Evolutionary conservation across 2,113 vertebrate genomes (phyloP).

Genomic region (Salvelinus namaycush): DNA sequence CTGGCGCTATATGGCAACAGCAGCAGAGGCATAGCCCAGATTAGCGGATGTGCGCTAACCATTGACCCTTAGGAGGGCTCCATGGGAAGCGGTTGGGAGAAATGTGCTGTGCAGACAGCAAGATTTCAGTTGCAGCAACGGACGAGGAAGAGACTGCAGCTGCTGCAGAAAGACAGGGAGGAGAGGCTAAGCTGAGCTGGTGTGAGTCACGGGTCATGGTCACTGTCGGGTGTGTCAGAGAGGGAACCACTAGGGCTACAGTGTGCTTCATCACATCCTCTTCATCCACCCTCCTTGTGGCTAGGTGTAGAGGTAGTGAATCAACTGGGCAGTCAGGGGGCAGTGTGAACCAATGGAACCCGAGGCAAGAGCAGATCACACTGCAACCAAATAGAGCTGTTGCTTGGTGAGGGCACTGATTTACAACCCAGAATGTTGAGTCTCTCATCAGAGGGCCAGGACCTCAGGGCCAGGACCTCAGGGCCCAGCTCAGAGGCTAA

Average conservation of each 20-base stretch:
- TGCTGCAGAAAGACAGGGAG: neutral
- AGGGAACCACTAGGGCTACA: no score
- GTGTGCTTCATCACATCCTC: no score
- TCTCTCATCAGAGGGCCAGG: constrained; percentile 27
- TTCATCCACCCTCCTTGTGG: no score
- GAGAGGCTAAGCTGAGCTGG: neutral
- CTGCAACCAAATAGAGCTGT: constrained; percentile 31
- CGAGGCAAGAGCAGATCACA: constrained; percentile 6
- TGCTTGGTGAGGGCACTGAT: neutral
- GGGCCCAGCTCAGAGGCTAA: neutral
- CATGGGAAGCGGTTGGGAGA: neutral
- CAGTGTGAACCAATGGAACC: constrained; percentile 14
- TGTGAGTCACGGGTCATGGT: no score
- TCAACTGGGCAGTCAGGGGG: constrained; percentile 22
- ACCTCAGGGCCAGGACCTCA: neutral
- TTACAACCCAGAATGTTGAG: neutral
- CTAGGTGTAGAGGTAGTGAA: neutral
- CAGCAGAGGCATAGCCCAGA: constrained; percentile 48
- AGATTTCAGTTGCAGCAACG: neutral
- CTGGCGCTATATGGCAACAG: constrained; percentile 20
- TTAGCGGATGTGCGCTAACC: constrained; percentile 37
- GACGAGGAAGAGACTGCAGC: neutral
- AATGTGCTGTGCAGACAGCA: neutral
- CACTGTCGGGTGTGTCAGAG: no score
- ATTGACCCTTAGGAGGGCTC: neutral